phyloP scores from a whole-genome alignment of 2,888 invertebrate species.

The Noctua janthe region DNA sequence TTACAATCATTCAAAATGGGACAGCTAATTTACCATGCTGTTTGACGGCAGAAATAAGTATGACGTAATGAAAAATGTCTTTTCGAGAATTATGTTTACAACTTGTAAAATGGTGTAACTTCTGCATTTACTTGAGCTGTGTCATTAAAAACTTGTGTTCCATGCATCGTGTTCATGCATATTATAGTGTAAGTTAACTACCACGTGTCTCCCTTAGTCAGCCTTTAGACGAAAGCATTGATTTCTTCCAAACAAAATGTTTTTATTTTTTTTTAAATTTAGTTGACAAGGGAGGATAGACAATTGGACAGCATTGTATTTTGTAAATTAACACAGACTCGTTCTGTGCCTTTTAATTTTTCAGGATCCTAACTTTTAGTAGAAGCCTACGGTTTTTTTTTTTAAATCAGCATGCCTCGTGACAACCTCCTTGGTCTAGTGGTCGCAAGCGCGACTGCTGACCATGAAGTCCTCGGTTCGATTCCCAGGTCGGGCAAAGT shows the following conservation, averaged over 20 bases:
- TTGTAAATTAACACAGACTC: neutral
- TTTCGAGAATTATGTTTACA: too few species aligned
- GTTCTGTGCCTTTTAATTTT: too few species aligned
- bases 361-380: too few species aligned
- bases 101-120: neutral
- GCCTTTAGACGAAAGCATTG: neutral
- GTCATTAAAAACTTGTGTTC: slow-evolving; percentile 5
- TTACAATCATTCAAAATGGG: neutral
- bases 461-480: too few species aligned
- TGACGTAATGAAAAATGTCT: too few species aligned
- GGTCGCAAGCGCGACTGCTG: too few species aligned
- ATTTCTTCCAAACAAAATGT: slow-evolving; percentile 4
- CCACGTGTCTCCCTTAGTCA: neutral
- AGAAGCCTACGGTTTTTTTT: too few species aligned
- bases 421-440: too few species aligned
- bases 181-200: slow-evolving; percentile 7
- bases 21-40: neutral
- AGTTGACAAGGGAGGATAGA: neutral
- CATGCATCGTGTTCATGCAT: slow-evolving; percentile 29
- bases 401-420: too few species aligned
- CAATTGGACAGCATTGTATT: neutral
- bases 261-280: neutral
- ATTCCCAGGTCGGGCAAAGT: too few species aligned
- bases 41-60: too few species aligned
- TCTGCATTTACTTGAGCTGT: slow-evolving; percentile 9